Base-by-base conservation (phyloP, 30 jellyfish, hydroid and myxozoan species). In the Nemopilema nomurai region DNA sequence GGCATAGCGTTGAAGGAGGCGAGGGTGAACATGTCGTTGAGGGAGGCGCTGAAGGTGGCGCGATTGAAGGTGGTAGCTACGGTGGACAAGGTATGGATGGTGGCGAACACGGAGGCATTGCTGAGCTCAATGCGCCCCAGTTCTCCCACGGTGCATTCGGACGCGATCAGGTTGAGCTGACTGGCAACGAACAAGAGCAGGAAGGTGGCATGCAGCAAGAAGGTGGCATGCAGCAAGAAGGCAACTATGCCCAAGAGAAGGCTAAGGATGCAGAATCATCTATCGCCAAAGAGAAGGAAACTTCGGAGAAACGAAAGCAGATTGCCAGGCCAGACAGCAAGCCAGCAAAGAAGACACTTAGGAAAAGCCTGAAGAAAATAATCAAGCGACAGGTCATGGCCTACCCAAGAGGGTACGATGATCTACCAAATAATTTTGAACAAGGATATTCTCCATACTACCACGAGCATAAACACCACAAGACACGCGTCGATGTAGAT, bases 401-500 rank as follows among this genome's bases (percentile, higher is more conserved):
- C 28, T 88, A 70, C 71, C 96, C 91, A 62, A 28, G 88, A 62
- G 90, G 71, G 31, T 79, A 79, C 64, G 76, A 71, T 9, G 87
- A 74, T 1, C 33, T 28, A 30, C 83, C 29, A 19, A 31, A 82
- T 23, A 73, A 31, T 1, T 70, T 19, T 18, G 88, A 28, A 13
- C 78, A 82, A 76, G 83, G 70, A 41, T 83, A 28, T 27, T 71
- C 85, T 6, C 92, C 87, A 19, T 79, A 23, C 9, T 87, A 64
- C 23, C 96, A 96, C 53, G 84, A 76, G 32, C 83, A 77, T 7
- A 65, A 87, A 28, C 96, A 62, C 78, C 99, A 94, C 86, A 86
- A 90, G 57, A 94, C 99, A 62, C 81, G 98, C 1, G 97, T 94
- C 52, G 95, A 94, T 75, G 96, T 94, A 0, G 99, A 94, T 76